Base-by-base conservation (phyloP, 2,113 vertebrate genomes). In the Vidua chalybeata region DNA sequence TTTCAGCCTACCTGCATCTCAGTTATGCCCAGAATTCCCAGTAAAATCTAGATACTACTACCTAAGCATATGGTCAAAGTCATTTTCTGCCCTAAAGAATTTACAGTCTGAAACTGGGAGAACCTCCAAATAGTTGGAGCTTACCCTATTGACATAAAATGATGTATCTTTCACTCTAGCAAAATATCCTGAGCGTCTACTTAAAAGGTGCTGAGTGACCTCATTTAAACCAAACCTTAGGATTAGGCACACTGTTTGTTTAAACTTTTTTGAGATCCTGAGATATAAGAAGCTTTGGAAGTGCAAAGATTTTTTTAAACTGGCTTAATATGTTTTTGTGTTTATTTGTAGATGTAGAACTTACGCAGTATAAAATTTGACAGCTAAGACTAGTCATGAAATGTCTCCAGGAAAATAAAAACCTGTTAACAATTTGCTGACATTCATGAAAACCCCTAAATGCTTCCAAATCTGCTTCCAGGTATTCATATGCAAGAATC, bases 341-440 rank as follows among this genome's bases (percentile, higher is more conserved):
- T 96, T 93, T 96, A 93, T 97, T 97, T 95, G 88, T 89, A 95
- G 73, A 90, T 79, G 61, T 94, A 75, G 83, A 95, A 93, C 45
- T 94, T 78, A 77, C 0, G 1, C 73, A 56, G 62, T 92, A 62
- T 73, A 95, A 95, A 95, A 89, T 90, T 81, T 94, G 93, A 96
- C 96, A 97, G 75, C 88, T 93, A 93, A 89, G 73, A 61, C 80
- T 74, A 68, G 76, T 92, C 52, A 54, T 93, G 93, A 96, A 96
- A 90, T 94, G 94, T 96, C 90, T 93, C 76, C 69, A 93, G 92
- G 90, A 97, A 96, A 96, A 95, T 93, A 92, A 96, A 97, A 96
- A 96, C 86, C 92, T 96, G 96, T 97, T 97, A 96, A 97, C 94
- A 97, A 96, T 95, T 96, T 96, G 92, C 93, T 95, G 93, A 95